Conservation (phyloP, 2,113 vertebrate genomes). For the Phasianus colchicus region DNA sequence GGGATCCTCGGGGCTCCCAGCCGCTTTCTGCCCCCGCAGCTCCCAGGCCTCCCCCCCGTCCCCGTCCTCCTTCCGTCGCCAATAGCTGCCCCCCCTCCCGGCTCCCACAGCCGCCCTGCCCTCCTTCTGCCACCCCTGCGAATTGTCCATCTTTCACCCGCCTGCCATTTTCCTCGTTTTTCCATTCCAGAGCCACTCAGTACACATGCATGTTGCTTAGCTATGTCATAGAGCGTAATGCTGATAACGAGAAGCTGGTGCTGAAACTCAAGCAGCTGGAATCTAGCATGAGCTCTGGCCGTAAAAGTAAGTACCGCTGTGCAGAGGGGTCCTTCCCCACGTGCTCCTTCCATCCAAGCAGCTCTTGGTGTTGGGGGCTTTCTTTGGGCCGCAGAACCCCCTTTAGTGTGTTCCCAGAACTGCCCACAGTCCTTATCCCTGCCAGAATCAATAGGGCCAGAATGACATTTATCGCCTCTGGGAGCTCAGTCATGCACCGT, state of each 20-base stretch:
- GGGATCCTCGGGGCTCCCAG: too few relatives aligned
- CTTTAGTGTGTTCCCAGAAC: background rate
- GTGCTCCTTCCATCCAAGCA: background rate
- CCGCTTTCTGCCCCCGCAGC: too few relatives aligned
- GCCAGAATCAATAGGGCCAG: background rate
- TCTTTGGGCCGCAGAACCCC: background rate
- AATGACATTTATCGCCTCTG: background rate
- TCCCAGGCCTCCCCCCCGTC: too few relatives aligned
- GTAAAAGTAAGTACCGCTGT: constrained; percentile 91
- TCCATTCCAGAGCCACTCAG: constrained; percentile 90
- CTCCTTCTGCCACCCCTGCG: background rate
- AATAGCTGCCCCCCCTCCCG: background rate
- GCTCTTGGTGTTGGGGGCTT: background rate
- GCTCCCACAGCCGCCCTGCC: background rate
- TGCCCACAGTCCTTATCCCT: background rate
- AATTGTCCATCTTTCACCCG: constrained; percentile 9
- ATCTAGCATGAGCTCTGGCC: constrained; percentile 89
- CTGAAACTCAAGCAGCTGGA: constrained; percentile 89
- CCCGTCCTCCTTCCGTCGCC: too few relatives aligned
- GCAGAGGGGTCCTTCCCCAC: background rate
- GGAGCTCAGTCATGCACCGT: background rate
- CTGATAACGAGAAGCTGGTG: constrained; percentile 80
- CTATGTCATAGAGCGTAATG: constrained; percentile 86
- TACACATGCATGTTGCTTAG: constrained; percentile 90
- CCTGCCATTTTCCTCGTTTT: constrained; percentile 57